These are phyloP conservation scores for Myxocyprinus asiaticus DNA, from an alignment of 2,113 vertebrate species.

Conservation along the genomic window DNA sequence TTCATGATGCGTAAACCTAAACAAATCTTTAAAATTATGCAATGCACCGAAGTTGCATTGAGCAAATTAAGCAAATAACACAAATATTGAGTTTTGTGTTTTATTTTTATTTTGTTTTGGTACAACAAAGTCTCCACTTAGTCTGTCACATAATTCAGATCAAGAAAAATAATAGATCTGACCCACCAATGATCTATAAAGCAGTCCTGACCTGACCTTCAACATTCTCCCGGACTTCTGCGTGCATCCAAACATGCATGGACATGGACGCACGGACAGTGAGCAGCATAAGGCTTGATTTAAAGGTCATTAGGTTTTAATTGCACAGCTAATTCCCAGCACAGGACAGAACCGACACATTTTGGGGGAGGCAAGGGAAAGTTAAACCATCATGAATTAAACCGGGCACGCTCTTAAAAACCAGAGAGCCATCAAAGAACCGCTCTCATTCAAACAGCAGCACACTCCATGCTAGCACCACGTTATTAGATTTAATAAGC, in stretches of 20 bases:
- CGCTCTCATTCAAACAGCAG: slow-evolving; percentile 57
- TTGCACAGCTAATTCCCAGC: slow-evolving; percentile 65
- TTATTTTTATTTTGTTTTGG: no score
- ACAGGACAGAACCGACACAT: slow-evolving; percentile 46
- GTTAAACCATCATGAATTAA: no score
- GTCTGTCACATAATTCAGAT: not conserved
- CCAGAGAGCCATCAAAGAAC: slow-evolving; percentile 46
- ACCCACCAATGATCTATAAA: not conserved
- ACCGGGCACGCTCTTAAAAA: no score
- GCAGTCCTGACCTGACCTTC: not conserved
- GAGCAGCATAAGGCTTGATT: slow-evolving; percentile 51
- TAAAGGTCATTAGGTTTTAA: slow-evolving; percentile 73
- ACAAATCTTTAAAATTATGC: no score
- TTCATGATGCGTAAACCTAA: no score
- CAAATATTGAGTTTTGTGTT: no score
- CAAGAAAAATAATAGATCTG: not conserved
- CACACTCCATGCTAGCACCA: not conserved
- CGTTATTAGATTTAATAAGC: slow-evolving; percentile 75
- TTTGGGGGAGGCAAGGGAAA: not conserved
- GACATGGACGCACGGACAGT: slow-evolving; percentile 20
- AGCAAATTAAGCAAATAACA: no score
- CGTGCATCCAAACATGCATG: slow-evolving; percentile 7
- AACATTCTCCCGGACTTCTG: slow-evolving; percentile 20
- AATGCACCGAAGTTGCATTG: no score
- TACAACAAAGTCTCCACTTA: no score